phyloP scores from a whole-genome alignment of 2,797 vertebrate species.

The Cetoscarus ocellatus region DNA sequence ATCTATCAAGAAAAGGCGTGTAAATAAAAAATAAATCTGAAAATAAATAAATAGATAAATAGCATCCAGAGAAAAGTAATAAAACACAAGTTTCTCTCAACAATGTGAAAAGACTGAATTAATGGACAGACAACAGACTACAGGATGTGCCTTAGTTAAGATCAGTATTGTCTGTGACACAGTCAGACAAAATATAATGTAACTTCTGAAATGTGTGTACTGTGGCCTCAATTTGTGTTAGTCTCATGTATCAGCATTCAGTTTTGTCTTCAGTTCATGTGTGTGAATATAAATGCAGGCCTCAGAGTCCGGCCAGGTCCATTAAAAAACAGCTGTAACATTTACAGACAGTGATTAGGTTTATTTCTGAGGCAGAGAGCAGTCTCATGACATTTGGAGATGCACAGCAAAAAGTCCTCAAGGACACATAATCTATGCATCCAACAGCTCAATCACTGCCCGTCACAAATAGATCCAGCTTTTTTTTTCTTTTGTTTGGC shows the following conservation, averaged over 20 bases:
- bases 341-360: constrained; percentile 86
- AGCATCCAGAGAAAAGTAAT: too few species aligned
- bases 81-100: constrained; percentile 4
- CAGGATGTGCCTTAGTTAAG: constrained; percentile 6
- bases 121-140: not conserved
- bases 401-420: constrained; percentile 75
- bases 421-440: constrained; percentile 77
- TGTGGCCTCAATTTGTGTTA: constrained; percentile 9
- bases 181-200: constrained; percentile 1
- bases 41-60: too few species aligned
- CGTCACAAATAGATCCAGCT: constrained; percentile 74
- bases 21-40: too few species aligned
- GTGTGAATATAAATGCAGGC: constrained; percentile 79
- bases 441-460: constrained; percentile 79
- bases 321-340: constrained; percentile 84
- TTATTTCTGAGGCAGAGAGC: constrained; percentile 72
- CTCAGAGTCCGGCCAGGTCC: constrained; percentile 69
- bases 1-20: too few species aligned
- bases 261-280: constrained; percentile 80
- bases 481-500: constrained; percentile 57
- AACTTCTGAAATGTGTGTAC: constrained; percentile 36
- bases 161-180: constrained; percentile 15
- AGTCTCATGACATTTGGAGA: constrained; percentile 78
- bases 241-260: constrained; percentile 74
- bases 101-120: not conserved